These are phyloP conservation scores for Ochlodes sylvanus DNA, from an alignment of 2,888 invertebrate species.

Conservation along the genomic window DNA sequence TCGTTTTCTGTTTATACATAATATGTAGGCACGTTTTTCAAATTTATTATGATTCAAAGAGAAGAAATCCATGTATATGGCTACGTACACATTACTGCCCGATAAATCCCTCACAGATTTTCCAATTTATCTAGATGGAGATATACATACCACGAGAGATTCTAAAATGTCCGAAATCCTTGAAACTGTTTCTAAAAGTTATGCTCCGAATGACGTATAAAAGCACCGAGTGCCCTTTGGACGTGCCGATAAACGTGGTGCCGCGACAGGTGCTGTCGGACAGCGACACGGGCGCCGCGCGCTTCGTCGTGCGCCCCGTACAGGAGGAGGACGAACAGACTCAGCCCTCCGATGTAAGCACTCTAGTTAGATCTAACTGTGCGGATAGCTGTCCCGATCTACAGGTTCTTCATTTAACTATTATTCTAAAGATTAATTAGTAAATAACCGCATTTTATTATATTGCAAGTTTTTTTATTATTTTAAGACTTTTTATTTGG, in stretches of 20 bases:
- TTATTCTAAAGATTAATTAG: slow-evolving; percentile 14
- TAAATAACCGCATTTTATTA: slow-evolving; percentile 8
- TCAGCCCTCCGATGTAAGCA: slow-evolving; percentile 79
- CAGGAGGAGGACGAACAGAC: slow-evolving; percentile 88
- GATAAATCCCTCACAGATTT: neutral
- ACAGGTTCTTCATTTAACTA: slow-evolving; percentile 39
- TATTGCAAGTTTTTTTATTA: slow-evolving; percentile 20
- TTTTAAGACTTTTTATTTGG: slow-evolving; percentile 5
- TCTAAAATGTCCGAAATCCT: slow-evolving; percentile 25
- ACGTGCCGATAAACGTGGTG: slow-evolving; percentile 51
- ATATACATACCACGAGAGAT: slow-evolving; percentile 25
- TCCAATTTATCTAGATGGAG: slow-evolving; percentile 29
- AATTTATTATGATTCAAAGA: too few relatives aligned
- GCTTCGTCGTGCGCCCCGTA: slow-evolving; percentile 88
- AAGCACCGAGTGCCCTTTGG: slow-evolving; percentile 38
- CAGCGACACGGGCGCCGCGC: slow-evolving; percentile 80
- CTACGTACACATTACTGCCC: neutral
- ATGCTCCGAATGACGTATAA: slow-evolving; percentile 36
- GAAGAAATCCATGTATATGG: neutral
- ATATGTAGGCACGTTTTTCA: too few relatives aligned
- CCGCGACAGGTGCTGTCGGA: slow-evolving; percentile 79
- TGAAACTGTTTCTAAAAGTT: slow-evolving; percentile 27
- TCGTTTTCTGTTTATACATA: too few relatives aligned
- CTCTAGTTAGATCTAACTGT: slow-evolving; percentile 42
- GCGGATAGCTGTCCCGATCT: slow-evolving; percentile 39